Base-by-base conservation (phyloP, 1,140 invertebrate species). In the Dreissena polymorpha region DNA sequence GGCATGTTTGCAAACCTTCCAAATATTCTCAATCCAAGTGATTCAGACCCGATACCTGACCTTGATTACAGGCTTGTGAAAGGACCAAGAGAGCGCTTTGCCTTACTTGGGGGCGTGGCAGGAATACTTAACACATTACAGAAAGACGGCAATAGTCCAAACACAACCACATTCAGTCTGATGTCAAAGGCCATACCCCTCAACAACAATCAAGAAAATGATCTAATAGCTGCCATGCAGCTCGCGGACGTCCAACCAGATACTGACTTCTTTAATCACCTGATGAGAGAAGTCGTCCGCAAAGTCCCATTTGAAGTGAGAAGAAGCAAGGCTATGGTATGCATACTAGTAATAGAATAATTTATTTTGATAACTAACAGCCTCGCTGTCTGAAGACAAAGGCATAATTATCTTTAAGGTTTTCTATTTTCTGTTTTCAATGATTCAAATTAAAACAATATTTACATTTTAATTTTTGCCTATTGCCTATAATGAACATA, bases 191-290 rank as follows among this genome's bases (percentile, higher is more conserved):
- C 95, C 79, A 93, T 97, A 78, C 96, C 96, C 8, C 5, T 14
- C 10, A 18, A 73, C 21, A n/a, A 73, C 16, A 97, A 98, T 92
- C 93, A 95, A 67, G 89, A 97, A 0, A 94, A 94, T 86, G 92
- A 60, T 60, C 16, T 60, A 10, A 60, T 60, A 18, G 21, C 21
- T 6, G 57, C 57, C 3, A 6, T 14, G 16, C 27, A 67, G 18
- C 18, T 60, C 16, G 97, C 98, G 92, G 93, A 95, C 63, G 89
- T 97, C 0, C 94, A 94, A 86, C 92, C 95, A 0, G 97, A 98
- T 93, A 94, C 96, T 55, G 95, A 95, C 89, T 97, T 98, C 90
- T 97, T 95, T 87, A 99, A 98, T 92, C 95, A 96, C 90, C 92
- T 98, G 18, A 97, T 98, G 69, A 97, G 96, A 88, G 96, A 95